Evolutionary conservation across 2,797 vertebrate species (phyloP).

Genomic region (Acridotheres tristis): DNA sequence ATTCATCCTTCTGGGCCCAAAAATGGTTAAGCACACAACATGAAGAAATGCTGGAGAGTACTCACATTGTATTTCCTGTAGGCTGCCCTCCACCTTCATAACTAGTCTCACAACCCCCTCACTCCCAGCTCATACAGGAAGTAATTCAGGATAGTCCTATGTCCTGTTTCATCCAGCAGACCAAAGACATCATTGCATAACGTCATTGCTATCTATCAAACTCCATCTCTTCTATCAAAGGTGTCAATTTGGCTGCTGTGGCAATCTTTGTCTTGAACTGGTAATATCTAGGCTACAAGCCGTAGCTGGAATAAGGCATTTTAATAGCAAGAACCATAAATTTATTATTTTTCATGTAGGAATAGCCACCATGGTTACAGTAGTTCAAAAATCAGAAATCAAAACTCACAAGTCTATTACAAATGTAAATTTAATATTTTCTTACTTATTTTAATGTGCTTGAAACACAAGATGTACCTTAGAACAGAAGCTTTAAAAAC

Average conservation of each 20-base stretch:
- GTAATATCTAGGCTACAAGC: not conserved
- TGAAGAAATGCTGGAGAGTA: not conserved
- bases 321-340: not conserved
- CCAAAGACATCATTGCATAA: not conserved
- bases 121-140: not conserved
- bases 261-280: not conserved
- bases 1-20: not conserved
- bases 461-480: not conserved
- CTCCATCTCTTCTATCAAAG: not conserved
- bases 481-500: not conserved
- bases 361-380: not conserved
- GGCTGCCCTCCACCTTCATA: not conserved
- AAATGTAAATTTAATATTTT: not conserved
- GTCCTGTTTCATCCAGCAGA: not conserved
- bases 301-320: not conserved
- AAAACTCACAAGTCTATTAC: not conserved
- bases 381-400: not conserved
- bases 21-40: not conserved
- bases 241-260: not conserved
- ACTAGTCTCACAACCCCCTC: not conserved
- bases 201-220: not conserved
- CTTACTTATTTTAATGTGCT: not conserved
- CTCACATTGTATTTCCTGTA: not conserved
- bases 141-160: not conserved
- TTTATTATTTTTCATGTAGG: not conserved